Evolutionary conservation across 2,888 invertebrate species (phyloP), one percentile per base, ranked within the genome.

Genomic region (Cryptophagus acutangulus): DNA sequence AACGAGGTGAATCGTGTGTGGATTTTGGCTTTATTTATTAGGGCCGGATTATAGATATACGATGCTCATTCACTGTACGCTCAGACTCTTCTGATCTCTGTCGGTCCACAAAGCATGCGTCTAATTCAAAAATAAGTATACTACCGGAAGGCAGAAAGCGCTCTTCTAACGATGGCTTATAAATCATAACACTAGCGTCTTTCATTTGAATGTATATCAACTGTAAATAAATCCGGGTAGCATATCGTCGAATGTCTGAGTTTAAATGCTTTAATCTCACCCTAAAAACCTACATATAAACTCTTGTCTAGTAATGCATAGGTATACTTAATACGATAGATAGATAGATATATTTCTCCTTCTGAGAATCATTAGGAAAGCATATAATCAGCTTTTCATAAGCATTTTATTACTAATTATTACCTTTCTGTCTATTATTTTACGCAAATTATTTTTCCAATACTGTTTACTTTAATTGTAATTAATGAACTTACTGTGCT

Each of bases 191-290:
- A 57, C 48, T 55, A 48, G 47, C 51, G 54, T 52, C 53, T 55
- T 59, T 59, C 56, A 60, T 60, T 54, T 57, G 45, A 58, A 61
- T 61, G 54, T 55, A 54, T 52, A 54, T 55, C 54, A 56, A 59
- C 55, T 50, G 50, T 47, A 54, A 52, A 59, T 61, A 59, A 59
- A 55, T 58, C 58, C 55, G 46, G 48, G 49, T 49, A 54, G 55
- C 53, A 52, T 41, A 46, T 50, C 50, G 52, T 48, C 46, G 46
- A 57, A 54, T 49, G 55, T 49, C 53, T 54, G 54, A 51, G 48
- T 53, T 50, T 54, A 55, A 57, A 47, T 48, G 45, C 49, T 44
- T 39, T 58, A 60, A 58, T 55, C 58, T 59, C 49, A 40, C 53
- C 48, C 52, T 52, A 48, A 56, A 57, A 56, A 55, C 56, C 50